Conservation (phyloP, 2,113 vertebrate genomes). For the Dasypus novemcinctus region DNA sequence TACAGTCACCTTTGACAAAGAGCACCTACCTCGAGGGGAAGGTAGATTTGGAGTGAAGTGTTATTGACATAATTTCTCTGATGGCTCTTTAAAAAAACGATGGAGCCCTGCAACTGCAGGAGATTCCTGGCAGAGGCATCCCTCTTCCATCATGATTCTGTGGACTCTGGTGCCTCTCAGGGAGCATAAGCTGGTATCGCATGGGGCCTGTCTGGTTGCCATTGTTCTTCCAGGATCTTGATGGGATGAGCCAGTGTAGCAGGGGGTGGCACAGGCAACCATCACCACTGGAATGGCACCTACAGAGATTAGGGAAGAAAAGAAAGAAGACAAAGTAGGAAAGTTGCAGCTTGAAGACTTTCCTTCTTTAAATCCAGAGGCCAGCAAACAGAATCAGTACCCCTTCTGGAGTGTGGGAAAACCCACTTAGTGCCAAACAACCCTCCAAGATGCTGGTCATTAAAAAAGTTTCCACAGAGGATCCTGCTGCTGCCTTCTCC, state of each 20-base stretch:
- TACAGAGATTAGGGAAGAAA: constrained; percentile 89
- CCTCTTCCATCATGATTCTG: constrained; percentile 94
- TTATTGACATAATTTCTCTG: constrained; percentile 93
- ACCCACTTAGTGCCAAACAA: constrained; percentile 95
- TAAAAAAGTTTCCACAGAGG: constrained; percentile 93
- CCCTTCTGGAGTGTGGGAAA: constrained; percentile 98
- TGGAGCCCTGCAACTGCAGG: constrained; percentile 89
- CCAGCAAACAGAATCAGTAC: constrained; percentile 93
- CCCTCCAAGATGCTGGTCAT: constrained; percentile 96
- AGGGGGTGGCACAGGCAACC: constrained; percentile 86
- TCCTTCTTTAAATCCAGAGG: constrained; percentile 98
- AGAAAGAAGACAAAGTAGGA: constrained; percentile 89
- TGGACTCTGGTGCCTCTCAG: constrained; percentile 96
- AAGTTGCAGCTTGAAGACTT: constrained; percentile 96
- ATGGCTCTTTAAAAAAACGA: constrained; percentile 97
- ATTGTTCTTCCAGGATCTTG: constrained; percentile 88
- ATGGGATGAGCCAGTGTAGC: constrained; percentile 82
- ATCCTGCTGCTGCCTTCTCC: constrained; percentile 92
- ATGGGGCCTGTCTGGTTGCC: constrained; percentile 90
- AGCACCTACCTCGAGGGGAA: neutral
- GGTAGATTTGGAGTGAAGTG: constrained; percentile 85
- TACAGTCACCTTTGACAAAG: no score
- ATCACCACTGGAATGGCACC: constrained; percentile 95
- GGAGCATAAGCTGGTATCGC: constrained; percentile 90
- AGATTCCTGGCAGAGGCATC: constrained; percentile 96